phyloP scores from a whole-genome alignment of 2,797 vertebrate species.

The Numenius phaeopus region DNA sequence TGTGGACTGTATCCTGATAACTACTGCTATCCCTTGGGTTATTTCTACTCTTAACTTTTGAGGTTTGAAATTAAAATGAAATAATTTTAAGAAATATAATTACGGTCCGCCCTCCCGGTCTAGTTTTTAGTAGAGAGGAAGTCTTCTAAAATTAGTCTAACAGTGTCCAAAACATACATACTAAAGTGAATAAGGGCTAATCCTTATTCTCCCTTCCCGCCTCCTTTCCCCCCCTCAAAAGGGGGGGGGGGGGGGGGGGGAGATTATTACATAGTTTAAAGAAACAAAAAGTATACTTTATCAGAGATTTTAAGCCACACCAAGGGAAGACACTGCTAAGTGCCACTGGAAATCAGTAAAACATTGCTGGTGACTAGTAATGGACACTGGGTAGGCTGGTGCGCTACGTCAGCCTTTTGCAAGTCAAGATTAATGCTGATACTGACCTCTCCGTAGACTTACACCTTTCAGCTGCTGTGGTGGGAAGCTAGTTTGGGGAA shows the following conservation, averaged over 20 bases:
- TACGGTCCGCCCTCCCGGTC: not conserved
- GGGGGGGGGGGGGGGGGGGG: not conserved
- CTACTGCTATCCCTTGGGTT: slow-evolving; percentile 13
- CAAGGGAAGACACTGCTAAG: not conserved
- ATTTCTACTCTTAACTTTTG: slow-evolving; percentile 13
- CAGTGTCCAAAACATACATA: not conserved
- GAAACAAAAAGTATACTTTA: not conserved
- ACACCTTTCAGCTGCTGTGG: not conserved
- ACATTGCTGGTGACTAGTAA: not conserved
- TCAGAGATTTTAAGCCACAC: not conserved
- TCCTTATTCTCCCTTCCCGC: not conserved
- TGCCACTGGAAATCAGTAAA: not conserved
- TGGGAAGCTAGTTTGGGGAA: not conserved
- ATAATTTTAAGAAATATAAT: not conserved
- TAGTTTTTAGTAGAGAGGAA: not conserved
- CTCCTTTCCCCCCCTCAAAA: too few relatives aligned
- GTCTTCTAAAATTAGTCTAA: not conserved
- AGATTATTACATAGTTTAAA: not conserved
- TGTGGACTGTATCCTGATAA: slow-evolving; percentile 15
- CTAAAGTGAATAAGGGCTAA: not conserved
- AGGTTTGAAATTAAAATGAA: slow-evolving; percentile 42
- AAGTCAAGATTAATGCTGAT: not conserved
- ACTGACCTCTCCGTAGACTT: not conserved
- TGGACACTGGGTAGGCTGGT: not conserved
- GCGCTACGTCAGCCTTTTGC: not conserved